phyloP scores from a whole-genome alignment of 1,140 invertebrate genomes.

The Aricia agestis region DNA sequence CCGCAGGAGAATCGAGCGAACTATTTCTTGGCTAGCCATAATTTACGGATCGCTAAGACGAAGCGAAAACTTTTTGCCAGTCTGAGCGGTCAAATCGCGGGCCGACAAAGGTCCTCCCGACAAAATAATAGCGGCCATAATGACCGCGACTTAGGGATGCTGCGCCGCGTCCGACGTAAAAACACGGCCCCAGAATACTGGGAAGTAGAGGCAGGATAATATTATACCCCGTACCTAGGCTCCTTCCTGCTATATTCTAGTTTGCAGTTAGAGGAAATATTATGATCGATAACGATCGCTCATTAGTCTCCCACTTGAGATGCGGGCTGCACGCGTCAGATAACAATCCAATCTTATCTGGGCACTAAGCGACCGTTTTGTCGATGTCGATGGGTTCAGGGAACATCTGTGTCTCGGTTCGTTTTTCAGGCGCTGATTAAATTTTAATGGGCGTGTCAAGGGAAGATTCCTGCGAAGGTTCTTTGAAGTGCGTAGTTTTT shows the following conservation, averaged over 20 bases:
- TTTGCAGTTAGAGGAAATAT: neutral
- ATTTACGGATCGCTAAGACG: neutral
- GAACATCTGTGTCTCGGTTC: neutral
- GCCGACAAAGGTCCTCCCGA: neutral
- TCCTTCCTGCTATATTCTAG: neutral
- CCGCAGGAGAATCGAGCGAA: neutral
- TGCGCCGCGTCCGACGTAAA: neutral
- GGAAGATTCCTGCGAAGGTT: neutral
- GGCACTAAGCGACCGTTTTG: neutral
- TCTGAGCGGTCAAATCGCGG: neutral
- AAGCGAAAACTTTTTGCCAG: neutral
- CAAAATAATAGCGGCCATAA: neutral
- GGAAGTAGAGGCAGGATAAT: neutral
- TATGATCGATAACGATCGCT: neutral
- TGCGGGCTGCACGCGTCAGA: neutral
- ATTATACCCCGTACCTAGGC: neutral
- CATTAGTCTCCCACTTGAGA: neutral
- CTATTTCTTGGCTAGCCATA: neutral
- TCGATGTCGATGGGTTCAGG: neutral
- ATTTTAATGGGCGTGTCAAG: neutral
- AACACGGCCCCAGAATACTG: neutral
- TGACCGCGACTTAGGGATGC: neutral
- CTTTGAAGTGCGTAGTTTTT: neutral
- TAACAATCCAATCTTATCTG: neutral
- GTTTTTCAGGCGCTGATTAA: neutral